These are phyloP conservation scores for Drosophila prolongata DNA, from an alignment of 2,888 invertebrate species.

Conservation along the genomic window DNA sequence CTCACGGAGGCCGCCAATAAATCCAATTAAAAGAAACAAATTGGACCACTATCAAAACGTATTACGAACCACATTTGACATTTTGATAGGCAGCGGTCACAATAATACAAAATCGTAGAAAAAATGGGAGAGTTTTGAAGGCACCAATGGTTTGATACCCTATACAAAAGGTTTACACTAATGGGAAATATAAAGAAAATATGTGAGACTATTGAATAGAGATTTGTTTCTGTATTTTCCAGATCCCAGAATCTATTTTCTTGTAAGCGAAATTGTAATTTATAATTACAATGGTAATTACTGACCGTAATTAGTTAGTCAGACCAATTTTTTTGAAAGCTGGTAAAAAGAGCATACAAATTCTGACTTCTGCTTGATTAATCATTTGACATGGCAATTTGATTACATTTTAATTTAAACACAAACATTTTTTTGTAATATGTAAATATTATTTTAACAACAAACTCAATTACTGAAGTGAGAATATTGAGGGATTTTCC, in stretches of 20 bases:
- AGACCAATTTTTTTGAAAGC: too few relatives aligned
- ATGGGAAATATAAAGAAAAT: background rate
- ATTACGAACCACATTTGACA: conserved; percentile 53
- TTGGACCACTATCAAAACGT: conserved; percentile 56
- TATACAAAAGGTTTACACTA: background rate
- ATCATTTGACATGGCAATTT: background rate
- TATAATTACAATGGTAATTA: too few relatives aligned
- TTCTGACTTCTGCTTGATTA: too few relatives aligned
- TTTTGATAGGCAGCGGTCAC: conserved; percentile 44
- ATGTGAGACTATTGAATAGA: too few relatives aligned
- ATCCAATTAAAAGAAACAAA: conserved; percentile 59
- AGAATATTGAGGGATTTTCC: background rate
- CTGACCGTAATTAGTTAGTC: too few relatives aligned
- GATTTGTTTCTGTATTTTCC: too few relatives aligned
- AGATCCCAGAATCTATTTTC: too few relatives aligned
- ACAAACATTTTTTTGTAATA: background rate
- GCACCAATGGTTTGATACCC: background rate
- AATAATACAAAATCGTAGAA: conserved; percentile 2
- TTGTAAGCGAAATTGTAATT: too few relatives aligned
- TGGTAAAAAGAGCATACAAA: too few relatives aligned
- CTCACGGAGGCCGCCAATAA: conserved; percentile 22
- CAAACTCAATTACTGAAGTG: background rate
- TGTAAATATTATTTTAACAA: background rate
- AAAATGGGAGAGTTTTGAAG: background rate
- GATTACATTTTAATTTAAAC: background rate